phyloP scores from a whole-genome alignment of 2,888 invertebrate species.

The Cryptus armator region DNA sequence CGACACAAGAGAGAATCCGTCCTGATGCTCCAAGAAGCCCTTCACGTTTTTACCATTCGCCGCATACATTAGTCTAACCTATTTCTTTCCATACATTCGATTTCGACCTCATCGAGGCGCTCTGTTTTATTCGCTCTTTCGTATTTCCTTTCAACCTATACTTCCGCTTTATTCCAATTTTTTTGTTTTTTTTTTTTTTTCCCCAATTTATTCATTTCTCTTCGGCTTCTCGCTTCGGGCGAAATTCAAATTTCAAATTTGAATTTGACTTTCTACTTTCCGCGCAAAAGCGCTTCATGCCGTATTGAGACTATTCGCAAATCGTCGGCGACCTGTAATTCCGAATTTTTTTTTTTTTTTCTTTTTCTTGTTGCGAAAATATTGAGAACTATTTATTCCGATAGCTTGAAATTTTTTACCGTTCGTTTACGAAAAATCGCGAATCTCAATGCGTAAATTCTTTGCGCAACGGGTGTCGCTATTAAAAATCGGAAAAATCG shows the following conservation, averaged over 20 bases:
- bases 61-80: constrained; percentile 9
- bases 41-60: constrained; percentile 1
- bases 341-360: background rate
- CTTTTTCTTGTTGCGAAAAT: background rate
- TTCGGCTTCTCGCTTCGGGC: background rate
- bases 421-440: too few relatives aligned
- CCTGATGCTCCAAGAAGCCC: constrained; percentile 15
- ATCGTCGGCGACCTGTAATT: background rate
- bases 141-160: background rate
- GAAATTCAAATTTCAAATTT: background rate
- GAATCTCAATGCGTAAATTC: background rate
- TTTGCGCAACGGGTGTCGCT: background rate
- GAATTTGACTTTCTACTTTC: constrained; percentile 3
- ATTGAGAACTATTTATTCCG: too few relatives aligned
- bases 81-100: constrained; percentile 10
- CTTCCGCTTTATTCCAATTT: background rate
- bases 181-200: constrained; percentile 5
- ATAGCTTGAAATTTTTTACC: too few relatives aligned
- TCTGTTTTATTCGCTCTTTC: constrained; percentile 1
- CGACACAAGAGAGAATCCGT: constrained; percentile 18
- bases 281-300: too few relatives aligned
- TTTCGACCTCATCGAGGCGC: background rate
- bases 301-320: background rate
- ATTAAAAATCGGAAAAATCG: background rate
- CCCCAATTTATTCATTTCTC: background rate